These are phyloP conservation scores for Diplodus sargus DNA, from an alignment of 2,797 vertebrate species.

Conservation along the genomic window DNA sequence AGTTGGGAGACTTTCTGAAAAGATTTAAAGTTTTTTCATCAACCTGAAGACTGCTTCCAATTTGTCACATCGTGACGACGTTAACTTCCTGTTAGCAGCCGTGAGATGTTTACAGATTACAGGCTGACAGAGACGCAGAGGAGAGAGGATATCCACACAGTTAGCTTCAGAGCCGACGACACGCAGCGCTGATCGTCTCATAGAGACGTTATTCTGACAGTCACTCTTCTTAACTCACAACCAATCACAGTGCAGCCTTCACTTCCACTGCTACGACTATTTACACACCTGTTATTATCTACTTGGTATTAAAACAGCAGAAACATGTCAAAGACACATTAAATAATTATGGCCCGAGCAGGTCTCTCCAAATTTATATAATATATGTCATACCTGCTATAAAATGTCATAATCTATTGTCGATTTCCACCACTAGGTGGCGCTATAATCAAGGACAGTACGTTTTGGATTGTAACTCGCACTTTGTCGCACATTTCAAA, in stretches of 20 bases:
- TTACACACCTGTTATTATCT: not conserved
- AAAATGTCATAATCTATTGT: too few relatives aligned
- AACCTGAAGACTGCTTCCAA: slow-evolving; percentile 14
- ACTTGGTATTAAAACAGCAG: not conserved
- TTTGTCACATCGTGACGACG: slow-evolving; percentile 20
- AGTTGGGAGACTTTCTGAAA: slow-evolving; percentile 1
- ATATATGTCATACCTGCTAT: too few relatives aligned
- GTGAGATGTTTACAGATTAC: slow-evolving; percentile 9
- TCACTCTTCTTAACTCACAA: not conserved
- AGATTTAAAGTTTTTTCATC: slow-evolving; percentile 1
- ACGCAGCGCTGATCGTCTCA: not conserved
- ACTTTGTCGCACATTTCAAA: too few relatives aligned
- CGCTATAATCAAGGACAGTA: too few relatives aligned
- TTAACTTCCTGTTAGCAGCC: not conserved
- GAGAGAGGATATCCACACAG: not conserved
- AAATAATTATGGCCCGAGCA: too few relatives aligned
- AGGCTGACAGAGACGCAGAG: not conserved
- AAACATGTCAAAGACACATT: too few relatives aligned
- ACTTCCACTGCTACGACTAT: not conserved
- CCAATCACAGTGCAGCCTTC: not conserved
- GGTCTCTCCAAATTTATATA: too few relatives aligned
- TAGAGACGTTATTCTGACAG: not conserved
- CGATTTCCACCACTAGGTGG: too few relatives aligned
- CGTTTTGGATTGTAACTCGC: too few relatives aligned
- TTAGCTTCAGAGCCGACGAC: slow-evolving; percentile 7